These are phyloP conservation scores for Buteo buteo DNA, from an alignment of 2,113 vertebrate genomes.

Conservation along the genomic window DNA sequence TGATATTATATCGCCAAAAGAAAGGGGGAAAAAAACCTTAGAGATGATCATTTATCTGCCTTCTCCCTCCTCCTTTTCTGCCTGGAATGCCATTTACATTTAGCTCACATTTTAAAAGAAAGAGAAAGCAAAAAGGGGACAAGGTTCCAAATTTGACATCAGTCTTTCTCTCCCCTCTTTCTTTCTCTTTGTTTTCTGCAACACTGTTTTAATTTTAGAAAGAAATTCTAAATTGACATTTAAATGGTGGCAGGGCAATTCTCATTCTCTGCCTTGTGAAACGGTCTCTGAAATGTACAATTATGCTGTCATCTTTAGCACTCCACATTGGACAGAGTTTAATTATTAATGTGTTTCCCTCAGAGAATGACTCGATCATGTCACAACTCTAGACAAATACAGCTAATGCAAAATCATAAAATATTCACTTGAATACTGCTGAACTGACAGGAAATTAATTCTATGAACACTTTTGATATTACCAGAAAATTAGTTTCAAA, in stretches of 20 bases:
- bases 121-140: slow-evolving; percentile 9
- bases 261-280: slow-evolving; percentile 74
- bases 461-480: slow-evolving; percentile 86
- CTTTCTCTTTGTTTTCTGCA: slow-evolving; percentile 32
- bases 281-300: slow-evolving; percentile 80
- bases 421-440: slow-evolving; percentile 91
- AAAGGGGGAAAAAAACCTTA: neutral
- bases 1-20: slow-evolving; percentile 36
- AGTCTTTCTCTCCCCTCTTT: neutral
- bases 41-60: slow-evolving; percentile 51
- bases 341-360: slow-evolving; percentile 98
- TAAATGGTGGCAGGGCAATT: slow-evolving; percentile 80
- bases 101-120: slow-evolving; percentile 60
- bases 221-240: slow-evolving; percentile 77
- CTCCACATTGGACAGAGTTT: slow-evolving; percentile 86
- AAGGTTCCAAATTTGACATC: slow-evolving; percentile 58
- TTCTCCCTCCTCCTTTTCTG: neutral
- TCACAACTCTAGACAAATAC: slow-evolving; percentile 95
- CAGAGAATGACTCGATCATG: slow-evolving; percentile 88
- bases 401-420: slow-evolving; percentile 94
- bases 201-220: slow-evolving; percentile 71
- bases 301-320: slow-evolving; percentile 88
- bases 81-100: slow-evolving; percentile 40
- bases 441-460: slow-evolving; percentile 89
- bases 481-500: slow-evolving; percentile 90